Evolutionary conservation across 1,140 invertebrate species (phyloP).

Genomic region (Zaprionus africanus): DNA sequence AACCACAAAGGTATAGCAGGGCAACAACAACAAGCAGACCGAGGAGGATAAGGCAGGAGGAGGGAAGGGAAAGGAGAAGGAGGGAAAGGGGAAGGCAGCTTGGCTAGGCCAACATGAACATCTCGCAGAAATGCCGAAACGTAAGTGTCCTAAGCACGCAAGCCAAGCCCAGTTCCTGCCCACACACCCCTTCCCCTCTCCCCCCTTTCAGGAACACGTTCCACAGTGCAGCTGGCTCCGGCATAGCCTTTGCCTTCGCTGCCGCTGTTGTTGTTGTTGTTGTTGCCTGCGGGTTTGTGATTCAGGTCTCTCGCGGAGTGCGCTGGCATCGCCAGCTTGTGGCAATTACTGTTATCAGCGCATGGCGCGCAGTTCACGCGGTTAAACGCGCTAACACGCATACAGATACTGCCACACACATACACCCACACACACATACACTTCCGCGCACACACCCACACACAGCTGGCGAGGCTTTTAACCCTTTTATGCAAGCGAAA

Average conservation of each 20-base stretch:
- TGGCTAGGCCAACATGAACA: conserved; percentile 44
- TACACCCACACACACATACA: conserved; percentile 23
- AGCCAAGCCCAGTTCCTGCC: conserved; percentile 47
- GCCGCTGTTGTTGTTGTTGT: not conserved
- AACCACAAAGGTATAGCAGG: conserved; percentile 66
- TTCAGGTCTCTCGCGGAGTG: conserved; percentile 41
- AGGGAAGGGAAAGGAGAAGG: not conserved
- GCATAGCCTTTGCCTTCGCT: not conserved
- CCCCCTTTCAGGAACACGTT: not conserved
- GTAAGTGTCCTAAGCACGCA: conserved; percentile 74
- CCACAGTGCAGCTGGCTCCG: conserved; percentile 29
- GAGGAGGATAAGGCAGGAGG: not conserved
- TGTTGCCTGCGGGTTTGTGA: conserved; percentile 36
- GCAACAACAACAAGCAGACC: conserved; percentile 15
- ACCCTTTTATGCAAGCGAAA: conserved; percentile 77
- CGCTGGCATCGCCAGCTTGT: conserved; percentile 68
- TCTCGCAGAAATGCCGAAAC: conserved; percentile 64
- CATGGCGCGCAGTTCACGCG: conserved; percentile 78
- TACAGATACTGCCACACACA: conserved; percentile 49
- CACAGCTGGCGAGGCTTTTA: conserved; percentile 59
- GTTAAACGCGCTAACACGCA: conserved; percentile 80
- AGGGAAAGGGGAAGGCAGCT: not conserved
- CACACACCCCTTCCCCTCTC: not conserved
- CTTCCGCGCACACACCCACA: conserved; percentile 41
- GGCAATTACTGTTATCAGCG: conserved; percentile 83